Base-by-base conservation (phyloP, 2,888 invertebrate genomes). In the Parnassius orleans region DNA sequence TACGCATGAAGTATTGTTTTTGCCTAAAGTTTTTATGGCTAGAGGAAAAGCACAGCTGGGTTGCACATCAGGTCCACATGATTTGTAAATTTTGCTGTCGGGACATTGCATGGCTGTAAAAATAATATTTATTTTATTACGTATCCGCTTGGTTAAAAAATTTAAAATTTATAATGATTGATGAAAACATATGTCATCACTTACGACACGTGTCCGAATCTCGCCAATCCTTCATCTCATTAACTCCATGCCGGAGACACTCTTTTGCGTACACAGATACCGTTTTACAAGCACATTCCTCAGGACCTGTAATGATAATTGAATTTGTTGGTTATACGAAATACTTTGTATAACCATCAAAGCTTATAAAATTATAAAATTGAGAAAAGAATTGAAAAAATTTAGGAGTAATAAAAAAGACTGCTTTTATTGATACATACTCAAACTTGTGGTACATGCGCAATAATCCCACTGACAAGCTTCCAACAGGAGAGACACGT, bases 401-500 rank as follows among this genome's bases (percentile, higher is more conserved):
- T 7, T 1, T 33, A 33, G 7, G 33, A 33, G 7, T 33, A 33
- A 33, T 33, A 33, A 33, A 43, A 9, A 43, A 43, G 43, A 10
- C 10, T 43, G 11, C 7, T 43, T 11, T 46, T 46, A 52, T 43
- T 44, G 11, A 19, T 58, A 72, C 91, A 86, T 73, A 92, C 92
- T 86, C 55, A 79, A 68, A 9, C 82, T 83, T 0, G 93, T 80
- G 10, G 92, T 89, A 68, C 95, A 95, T 24, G 93, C 92, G 77
- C 97, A 97, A 79, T 95, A 97, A 78, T 98, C 97, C 92, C 95
- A 95, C 58, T 94, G 93, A 70, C 98, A 98, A 0, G 95, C 94
- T 59, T 94, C 94, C 51, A 95, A 80, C 53, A 96, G 90, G 1
- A 94, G 88, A 0, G 93, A 85, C 1, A 94, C 93, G 69, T 95